Evolutionary conservation across 1,140 invertebrate species (phyloP).

Genomic region (Nymphalis io): DNA sequence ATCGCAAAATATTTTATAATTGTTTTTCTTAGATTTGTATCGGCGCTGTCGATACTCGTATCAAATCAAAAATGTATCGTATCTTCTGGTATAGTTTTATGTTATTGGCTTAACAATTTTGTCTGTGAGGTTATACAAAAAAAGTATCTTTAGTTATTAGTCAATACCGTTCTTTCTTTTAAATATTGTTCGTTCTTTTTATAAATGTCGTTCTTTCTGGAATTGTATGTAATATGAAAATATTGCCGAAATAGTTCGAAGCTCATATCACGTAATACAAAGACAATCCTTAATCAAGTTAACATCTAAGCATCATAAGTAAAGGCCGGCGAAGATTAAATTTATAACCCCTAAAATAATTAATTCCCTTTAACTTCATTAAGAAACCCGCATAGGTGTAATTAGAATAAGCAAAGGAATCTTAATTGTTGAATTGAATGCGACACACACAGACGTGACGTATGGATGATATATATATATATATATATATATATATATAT

Average conservation of each 20-base stretch:
- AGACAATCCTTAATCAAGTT: conserved; percentile 64
- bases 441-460: conserved; percentile 42
- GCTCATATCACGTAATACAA: conserved; percentile 45
- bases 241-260: not conserved
- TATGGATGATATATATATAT: not conserved
- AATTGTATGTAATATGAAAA: not conserved
- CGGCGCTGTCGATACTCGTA: too few relatives aligned
- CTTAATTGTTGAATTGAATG: conserved; percentile 76
- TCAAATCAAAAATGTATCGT: too few relatives aligned
- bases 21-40: too few relatives aligned
- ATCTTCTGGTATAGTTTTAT: not conserved
- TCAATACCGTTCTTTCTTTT: too few relatives aligned
- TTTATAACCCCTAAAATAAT: conserved; percentile 78
- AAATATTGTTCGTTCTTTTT: too few relatives aligned
- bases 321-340: conserved; percentile 72
- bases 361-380: conserved; percentile 80
- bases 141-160: too few relatives aligned
- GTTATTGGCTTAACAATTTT: too few relatives aligned
- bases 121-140: not conserved
- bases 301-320: conserved; percentile 68
- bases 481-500: too few relatives aligned
- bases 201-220: too few relatives aligned
- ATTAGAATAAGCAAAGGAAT: conserved; percentile 79
- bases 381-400: conserved; percentile 79
- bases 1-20: too few relatives aligned